A percentile compares a stretch with the other conserved stretches of the same genome.
phyloP scores from a whole-genome alignment of 2,113 vertebrate species.

The Dromiciops gliroides region DNA sequence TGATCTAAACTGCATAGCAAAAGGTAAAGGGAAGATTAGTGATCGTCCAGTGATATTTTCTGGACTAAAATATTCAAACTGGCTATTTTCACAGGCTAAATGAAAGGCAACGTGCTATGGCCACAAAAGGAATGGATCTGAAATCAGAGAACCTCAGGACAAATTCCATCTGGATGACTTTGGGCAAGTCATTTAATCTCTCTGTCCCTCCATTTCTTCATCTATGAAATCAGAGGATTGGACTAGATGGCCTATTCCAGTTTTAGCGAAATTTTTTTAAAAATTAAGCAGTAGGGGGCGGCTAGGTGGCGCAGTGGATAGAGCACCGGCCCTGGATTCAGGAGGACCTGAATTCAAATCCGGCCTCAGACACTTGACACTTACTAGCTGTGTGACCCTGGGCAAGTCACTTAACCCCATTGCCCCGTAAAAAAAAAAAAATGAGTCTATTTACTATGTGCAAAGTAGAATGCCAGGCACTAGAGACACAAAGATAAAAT shows the following conservation, averaged over 20 bases:
- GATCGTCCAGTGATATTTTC: not conserved
- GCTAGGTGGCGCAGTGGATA: not conserved
- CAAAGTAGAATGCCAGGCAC: not conserved
- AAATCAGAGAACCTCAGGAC: not conserved
- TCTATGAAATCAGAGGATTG: not conserved
- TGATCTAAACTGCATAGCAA: constrained; percentile 9
- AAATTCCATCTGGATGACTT: not conserved
- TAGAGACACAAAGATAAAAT: not conserved
- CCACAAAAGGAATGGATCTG: not conserved
- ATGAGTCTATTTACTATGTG: not conserved
- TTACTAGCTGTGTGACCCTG: not conserved
- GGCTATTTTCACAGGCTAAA: not conserved
- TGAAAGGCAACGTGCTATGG: not conserved
- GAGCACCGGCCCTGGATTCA: not conserved
- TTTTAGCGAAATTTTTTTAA: too few relatives aligned
- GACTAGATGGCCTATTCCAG: constrained; percentile 8
- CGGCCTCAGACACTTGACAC: not conserved
- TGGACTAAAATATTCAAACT: constrained; percentile 9
- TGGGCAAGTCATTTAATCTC: not conserved
- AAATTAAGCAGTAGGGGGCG: too few relatives aligned
- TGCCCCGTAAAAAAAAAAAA: too few relatives aligned
- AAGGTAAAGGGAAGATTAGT: constrained; percentile 3
- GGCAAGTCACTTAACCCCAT: not conserved
- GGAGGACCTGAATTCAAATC: not conserved
- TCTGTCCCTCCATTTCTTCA: not conserved